Conservation (phyloP, 1,140 invertebrate genomes). For the Linepithema humile region DNA sequence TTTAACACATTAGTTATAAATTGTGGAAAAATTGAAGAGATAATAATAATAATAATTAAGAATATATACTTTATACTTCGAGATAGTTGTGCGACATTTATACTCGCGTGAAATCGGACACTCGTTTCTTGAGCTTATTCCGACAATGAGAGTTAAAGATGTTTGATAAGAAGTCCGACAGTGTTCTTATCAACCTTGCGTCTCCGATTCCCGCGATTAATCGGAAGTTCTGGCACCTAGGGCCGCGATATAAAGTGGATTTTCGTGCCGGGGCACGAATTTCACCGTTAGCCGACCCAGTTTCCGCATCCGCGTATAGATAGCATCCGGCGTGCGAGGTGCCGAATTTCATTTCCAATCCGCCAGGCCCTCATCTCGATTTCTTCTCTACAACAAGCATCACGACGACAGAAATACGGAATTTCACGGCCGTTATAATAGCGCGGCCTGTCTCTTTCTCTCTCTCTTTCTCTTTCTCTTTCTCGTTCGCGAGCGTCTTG, state of each 20-base stretch:
- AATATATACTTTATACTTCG: too few relatives aligned
- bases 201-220: conserved; percentile 23
- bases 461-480: not conserved
- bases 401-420: conserved; percentile 37
- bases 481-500: too few relatives aligned
- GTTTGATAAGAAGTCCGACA: not conserved
- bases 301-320: conserved; percentile 52
- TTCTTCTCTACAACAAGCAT: conserved; percentile 18
- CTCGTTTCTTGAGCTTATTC: not conserved
- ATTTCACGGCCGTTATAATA: conserved; percentile 45
- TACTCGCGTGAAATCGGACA: not conserved
- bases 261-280: conserved; percentile 52
- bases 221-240: conserved; percentile 45
- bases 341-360: conserved; percentile 57
- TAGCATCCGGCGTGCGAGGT: conserved; percentile 42
- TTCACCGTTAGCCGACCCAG: conserved; percentile 55
- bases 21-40: too few relatives aligned
- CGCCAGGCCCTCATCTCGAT: conserved; percentile 44
- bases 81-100: too few relatives aligned
- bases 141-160: not conserved
- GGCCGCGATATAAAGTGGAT: conserved; percentile 49
- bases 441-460: not conserved
- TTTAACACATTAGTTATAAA: too few relatives aligned
- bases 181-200: conserved; percentile 7
- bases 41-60: too few relatives aligned